A percentile compares a stretch with the other conserved stretches of the same genome.
Conservation (phyloP, 1,140 invertebrate species). For the Magallana gigas region DNA sequence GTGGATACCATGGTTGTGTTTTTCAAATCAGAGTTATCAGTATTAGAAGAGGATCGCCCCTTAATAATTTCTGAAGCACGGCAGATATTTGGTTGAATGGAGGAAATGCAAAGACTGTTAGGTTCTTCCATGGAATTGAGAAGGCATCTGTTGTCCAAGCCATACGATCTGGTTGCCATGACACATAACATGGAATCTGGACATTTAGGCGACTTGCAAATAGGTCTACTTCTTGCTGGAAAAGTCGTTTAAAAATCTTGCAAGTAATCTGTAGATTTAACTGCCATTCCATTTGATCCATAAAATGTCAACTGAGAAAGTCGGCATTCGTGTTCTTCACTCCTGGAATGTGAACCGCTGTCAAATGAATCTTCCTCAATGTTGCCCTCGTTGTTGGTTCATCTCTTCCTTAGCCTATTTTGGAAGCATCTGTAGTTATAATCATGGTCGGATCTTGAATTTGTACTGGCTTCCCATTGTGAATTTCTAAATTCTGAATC, state of each 20-base stretch:
- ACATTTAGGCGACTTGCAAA: constrained; percentile 53
- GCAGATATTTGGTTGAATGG: constrained; percentile 59
- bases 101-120: constrained; percentile 54
- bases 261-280: neutral
- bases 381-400: neutral
- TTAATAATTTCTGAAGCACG: constrained; percentile 47
- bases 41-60: constrained; percentile 42
- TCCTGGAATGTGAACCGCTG: constrained; percentile 41
- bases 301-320: neutral
- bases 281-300: neutral
- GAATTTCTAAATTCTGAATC: neutral
- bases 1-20: constrained; percentile 55
- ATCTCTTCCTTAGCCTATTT: neutral
- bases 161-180: constrained; percentile 35
- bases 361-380: constrained; percentile 37
- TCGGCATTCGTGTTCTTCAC: neutral
- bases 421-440: constrained; percentile 41
- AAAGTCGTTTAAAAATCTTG: neutral
- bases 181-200: constrained; percentile 33
- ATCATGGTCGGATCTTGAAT: constrained; percentile 16
- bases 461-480: neutral
- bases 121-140: constrained; percentile 12
- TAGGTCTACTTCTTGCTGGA: constrained; percentile 41
- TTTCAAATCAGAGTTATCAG: constrained; percentile 53
- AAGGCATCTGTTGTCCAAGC: constrained; percentile 41